Conservation (phyloP, 2,797 vertebrate species). For the Pitangus sulphuratus region DNA sequence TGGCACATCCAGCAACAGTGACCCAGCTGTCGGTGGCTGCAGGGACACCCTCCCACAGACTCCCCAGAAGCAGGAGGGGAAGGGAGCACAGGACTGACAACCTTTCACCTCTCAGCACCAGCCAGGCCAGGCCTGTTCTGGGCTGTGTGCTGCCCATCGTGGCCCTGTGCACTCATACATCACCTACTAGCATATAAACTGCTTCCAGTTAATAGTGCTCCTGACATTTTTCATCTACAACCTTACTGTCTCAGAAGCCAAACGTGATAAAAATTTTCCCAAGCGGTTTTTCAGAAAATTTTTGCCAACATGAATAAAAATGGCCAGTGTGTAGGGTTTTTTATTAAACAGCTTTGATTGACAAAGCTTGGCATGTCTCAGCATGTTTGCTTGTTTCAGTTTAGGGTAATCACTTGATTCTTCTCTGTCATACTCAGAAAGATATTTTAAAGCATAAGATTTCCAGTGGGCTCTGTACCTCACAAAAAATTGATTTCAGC, state of each 20-base stretch:
- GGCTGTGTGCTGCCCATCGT: not conserved
- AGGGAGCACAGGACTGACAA: not conserved
- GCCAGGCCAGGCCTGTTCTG: not conserved
- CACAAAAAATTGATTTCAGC: conserved; percentile 75
- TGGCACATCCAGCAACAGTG: fast-evolving
- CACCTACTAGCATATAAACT: not conserved
- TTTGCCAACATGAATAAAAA: not conserved
- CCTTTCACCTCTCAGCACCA: not conserved
- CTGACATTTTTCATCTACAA: not conserved
- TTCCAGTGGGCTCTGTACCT: conserved; percentile 54
- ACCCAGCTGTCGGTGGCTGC: fast-evolving
- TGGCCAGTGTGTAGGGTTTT: not conserved
- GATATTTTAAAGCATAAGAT: conserved; percentile 37
- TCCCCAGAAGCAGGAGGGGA: not conserved
- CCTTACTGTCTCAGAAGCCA: not conserved
- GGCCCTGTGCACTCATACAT: not conserved
- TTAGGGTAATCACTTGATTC: conserved; percentile 42
- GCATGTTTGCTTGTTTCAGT: not conserved
- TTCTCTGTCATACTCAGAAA: conserved; percentile 19
- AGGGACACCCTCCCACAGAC: fast-evolving
- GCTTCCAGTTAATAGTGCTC: not conserved
- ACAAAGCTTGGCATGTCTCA: conserved; percentile 25
- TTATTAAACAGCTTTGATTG: conserved; percentile 31
- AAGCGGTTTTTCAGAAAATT: not conserved
- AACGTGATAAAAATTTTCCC: not conserved